A percentile compares a stretch with the other conserved stretches of the same genome.
These are phyloP conservation scores for Colaptes auratus DNA, from an alignment of 2,113 vertebrate species.

Conservation along the genomic window DNA sequence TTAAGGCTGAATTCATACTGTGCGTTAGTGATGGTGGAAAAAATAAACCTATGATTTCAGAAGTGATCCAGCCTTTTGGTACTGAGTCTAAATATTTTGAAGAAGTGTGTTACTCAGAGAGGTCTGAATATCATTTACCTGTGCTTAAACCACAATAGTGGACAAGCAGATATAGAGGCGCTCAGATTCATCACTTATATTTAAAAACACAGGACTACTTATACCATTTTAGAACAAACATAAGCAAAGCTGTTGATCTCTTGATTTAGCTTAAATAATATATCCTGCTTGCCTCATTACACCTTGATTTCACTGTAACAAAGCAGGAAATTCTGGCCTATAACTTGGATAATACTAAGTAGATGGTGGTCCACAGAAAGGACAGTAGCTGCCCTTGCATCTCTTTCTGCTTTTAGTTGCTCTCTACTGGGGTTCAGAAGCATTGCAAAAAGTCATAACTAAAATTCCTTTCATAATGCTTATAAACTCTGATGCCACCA, in stretches of 20 bases:
- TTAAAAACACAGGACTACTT: neutral
- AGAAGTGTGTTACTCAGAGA: neutral
- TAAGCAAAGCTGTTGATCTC: neutral
- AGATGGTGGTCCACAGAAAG: neutral
- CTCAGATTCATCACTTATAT: neutral
- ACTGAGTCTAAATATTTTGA: neutral
- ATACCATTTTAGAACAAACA: neutral
- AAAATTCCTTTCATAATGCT: neutral
- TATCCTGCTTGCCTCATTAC: neutral
- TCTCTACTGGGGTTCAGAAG: neutral
- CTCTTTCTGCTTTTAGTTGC: neutral
- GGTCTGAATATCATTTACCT: neutral
- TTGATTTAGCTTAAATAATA: neutral
- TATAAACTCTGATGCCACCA: neutral
- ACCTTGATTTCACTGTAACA: neutral
- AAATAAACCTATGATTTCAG: neutral
- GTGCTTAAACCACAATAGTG: neutral
- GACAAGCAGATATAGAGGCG: neutral
- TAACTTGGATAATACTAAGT: neutral
- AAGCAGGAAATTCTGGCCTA: neutral
- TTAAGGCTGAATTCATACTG: neutral
- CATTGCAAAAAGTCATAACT: neutral
- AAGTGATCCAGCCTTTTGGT: neutral
- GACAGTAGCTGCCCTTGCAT: neutral
- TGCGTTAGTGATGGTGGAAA: neutral